Percentiles rank a stretch among this genome's conserved stretches.
These are phyloP conservation scores for Polymixis flavicincta DNA, from an alignment of 2,888 invertebrate genomes.

Conservation along the genomic window DNA sequence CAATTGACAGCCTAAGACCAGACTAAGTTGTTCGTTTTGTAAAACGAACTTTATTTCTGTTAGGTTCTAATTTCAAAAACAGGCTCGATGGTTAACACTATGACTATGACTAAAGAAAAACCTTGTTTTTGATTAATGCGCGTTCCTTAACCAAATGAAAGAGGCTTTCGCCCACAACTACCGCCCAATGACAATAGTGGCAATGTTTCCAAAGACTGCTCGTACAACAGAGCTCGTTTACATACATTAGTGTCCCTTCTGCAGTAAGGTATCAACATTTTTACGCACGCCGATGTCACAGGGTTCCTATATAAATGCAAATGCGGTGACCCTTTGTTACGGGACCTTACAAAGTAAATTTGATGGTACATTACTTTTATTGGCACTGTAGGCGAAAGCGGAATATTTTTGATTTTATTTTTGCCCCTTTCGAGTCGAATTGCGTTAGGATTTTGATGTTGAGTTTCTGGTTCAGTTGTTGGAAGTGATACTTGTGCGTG, in stretches of 20 bases:
- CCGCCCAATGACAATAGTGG: slow-evolving; percentile 21
- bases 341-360: slow-evolving; percentile 62
- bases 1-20: too few species aligned
- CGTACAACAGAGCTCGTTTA: slow-evolving; percentile 35
- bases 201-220: slow-evolving; percentile 14
- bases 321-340: slow-evolving; percentile 73
- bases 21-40: too few species aligned
- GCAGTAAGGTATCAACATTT: slow-evolving; percentile 48
- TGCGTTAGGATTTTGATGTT: slow-evolving; percentile 17
- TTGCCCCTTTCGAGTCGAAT: slow-evolving; percentile 30
- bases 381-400: slow-evolving; percentile 37
- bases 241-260: slow-evolving; percentile 45
- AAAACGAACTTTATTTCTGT: too few species aligned
- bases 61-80: too few species aligned
- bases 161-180: not conserved
- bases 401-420: slow-evolving; percentile 59
- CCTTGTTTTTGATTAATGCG: too few species aligned
- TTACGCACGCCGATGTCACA: slow-evolving; percentile 54
- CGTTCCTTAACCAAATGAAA: not conserved
- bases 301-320: slow-evolving; percentile 78
- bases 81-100: too few species aligned
- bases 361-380: slow-evolving; percentile 67
- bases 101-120: too few species aligned
- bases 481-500: not conserved
- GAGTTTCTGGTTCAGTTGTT: not conserved